Base-by-base conservation (phyloP, 2,113 vertebrate genomes). In the Seriola dumerili region DNA sequence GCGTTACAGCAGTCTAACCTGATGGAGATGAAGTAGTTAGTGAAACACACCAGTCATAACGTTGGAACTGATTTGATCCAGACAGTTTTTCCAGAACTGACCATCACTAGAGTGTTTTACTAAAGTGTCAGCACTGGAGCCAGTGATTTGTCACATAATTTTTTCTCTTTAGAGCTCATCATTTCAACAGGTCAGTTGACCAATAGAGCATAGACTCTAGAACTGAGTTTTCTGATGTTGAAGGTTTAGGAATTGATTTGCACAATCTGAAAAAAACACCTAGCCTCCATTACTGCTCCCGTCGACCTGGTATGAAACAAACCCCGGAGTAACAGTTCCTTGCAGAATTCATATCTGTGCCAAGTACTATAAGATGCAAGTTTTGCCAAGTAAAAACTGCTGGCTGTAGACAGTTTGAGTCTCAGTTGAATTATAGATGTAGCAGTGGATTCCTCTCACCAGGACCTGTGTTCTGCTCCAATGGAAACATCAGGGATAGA, bases 401-500 rank as follows among this genome's bases (percentile, higher is more conserved):
- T 93, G 78, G 78, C 88, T 81, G 74, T 59, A 16, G 81, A 87
- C 85, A 84, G 75, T 70, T 86, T 84, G 76, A 76, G 77, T 87
- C 64, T 71, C 38, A 81, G 84, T 50, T 92, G 78, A 92, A 89
- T 92, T 86, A 91, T 92, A 86, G 85, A 90, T 90, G 86, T 59
- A 81, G 80, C 63, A 8, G 40, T 14, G 57, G 71, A 69, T 87
- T 71, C 65, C 74, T 70, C 58, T 85, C 21, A 36, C 76, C 63
- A 4, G 59, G 50, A 86, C 85, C 77, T 62, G 58, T 64, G 68
- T 89, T 91, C 87, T 86, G 85, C 80, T 85, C 84, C 85, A 86
- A 63, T 74, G 81, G 68, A 89, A 88, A 79, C 76, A 85, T 91
- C 81, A 82, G 72, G 74, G 81, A 85, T 59, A 50, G 59, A 80